phyloP scores from a whole-genome alignment of 2,797 vertebrate genomes.

The Vultur gryphus region DNA sequence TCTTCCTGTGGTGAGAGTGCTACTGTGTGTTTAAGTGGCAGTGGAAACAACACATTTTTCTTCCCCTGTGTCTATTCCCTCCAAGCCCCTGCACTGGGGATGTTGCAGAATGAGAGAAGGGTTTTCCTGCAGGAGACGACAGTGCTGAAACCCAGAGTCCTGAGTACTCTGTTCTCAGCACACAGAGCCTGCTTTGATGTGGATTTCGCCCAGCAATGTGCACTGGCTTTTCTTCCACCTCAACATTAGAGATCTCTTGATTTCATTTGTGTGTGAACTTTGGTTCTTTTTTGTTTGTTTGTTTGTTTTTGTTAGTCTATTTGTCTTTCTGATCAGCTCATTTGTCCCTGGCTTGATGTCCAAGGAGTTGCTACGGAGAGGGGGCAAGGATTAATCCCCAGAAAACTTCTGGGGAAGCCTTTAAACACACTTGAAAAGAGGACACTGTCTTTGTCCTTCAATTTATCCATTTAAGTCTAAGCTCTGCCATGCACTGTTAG shows the following conservation, averaged over 20 bases:
- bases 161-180: background rate
- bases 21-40: background rate
- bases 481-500: background rate
- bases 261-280: background rate
- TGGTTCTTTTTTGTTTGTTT: background rate
- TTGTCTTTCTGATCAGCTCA: background rate
- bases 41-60: background rate
- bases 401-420: background rate
- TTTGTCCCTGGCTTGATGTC: background rate
- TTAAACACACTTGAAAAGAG: background rate
- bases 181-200: background rate
- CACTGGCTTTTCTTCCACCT: background rate
- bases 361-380: background rate
- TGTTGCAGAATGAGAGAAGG: background rate
- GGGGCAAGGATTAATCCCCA: background rate
- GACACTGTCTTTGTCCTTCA: background rate
- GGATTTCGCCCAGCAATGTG: background rate
- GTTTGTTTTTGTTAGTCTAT: background rate
- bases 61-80: background rate
- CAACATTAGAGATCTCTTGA: background rate
- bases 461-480: background rate
- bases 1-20: background rate
- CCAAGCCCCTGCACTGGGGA: background rate
- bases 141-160: background rate
- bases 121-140: background rate